Conservation (phyloP, 2,113 vertebrate genomes). For the Caretta caretta region DNA sequence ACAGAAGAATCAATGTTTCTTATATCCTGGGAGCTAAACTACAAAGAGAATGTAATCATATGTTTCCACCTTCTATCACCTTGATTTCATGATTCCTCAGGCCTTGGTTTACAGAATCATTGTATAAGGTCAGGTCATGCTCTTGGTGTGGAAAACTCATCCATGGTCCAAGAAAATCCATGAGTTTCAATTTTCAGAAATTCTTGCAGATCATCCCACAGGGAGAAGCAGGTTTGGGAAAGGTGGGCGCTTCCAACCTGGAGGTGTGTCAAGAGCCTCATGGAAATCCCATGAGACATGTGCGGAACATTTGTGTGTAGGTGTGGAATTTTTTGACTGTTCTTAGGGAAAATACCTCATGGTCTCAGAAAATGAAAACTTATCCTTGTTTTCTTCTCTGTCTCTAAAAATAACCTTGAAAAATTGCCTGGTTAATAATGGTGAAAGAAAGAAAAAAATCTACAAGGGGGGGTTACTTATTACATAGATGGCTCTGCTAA, state of each 20-base stretch:
- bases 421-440: slow-evolving; percentile 46
- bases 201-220: slow-evolving; percentile 28
- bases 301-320: slow-evolving; percentile 21
- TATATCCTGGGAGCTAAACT: slow-evolving; percentile 28
- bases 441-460: slow-evolving; percentile 4
- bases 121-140: slow-evolving; percentile 12
- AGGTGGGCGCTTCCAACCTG: slow-evolving; percentile 47
- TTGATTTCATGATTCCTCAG: not conserved
- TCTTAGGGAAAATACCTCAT: slow-evolving; percentile 21
- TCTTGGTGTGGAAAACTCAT: slow-evolving; percentile 5
- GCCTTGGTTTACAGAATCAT: slow-evolving; percentile 20
- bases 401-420: slow-evolving; percentile 53
- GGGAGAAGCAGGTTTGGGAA: slow-evolving; percentile 37
- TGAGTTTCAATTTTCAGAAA: not conserved
- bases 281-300: slow-evolving; percentile 35
- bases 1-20: not conserved
- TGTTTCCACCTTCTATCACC: not conserved
- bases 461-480: slow-evolving; percentile 33
- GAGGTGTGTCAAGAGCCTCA: slow-evolving; percentile 46
- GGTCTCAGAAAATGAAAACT: slow-evolving; percentile 38
- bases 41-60: not conserved
- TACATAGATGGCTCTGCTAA: slow-evolving; percentile 42
- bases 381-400: not conserved
- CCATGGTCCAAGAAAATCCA: slow-evolving; percentile 25
- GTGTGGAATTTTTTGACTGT: slow-evolving; percentile 7